phyloP scores from a whole-genome alignment of 1,140 invertebrate species.

The Globodera rostochiensis region DNA sequence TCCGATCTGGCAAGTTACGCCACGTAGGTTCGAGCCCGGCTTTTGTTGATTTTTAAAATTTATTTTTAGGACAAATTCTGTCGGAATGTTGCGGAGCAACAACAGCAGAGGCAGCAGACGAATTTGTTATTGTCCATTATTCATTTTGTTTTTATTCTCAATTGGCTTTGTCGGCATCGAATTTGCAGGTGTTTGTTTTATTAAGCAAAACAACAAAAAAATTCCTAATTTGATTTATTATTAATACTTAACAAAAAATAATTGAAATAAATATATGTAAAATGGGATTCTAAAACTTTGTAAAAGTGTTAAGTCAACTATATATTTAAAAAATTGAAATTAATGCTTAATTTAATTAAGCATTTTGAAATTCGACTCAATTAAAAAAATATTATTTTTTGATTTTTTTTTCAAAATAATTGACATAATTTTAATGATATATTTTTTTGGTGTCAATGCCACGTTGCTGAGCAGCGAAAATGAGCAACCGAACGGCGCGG shows the following conservation, averaged over 20 bases:
- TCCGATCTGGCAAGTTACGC: conserved; percentile 3
- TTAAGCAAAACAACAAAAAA: background rate
- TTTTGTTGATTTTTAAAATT: background rate
- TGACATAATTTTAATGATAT: background rate
- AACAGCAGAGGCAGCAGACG: background rate
- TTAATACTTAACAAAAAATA: too few relatives aligned
- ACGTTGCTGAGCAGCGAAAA: background rate
- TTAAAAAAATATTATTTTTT: background rate
- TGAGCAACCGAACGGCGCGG: background rate
- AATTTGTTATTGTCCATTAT: background rate
- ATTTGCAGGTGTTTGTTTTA: conserved; percentile 1
- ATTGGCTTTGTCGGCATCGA: background rate
- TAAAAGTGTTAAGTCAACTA: background rate
- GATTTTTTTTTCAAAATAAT: background rate
- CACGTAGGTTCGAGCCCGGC: background rate
- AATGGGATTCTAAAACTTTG: too few relatives aligned
- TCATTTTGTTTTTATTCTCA: background rate
- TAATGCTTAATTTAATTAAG: background rate
- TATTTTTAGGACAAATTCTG: background rate
- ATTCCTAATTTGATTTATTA: background rate
- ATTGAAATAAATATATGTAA: too few relatives aligned
- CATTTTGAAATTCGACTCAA: background rate
- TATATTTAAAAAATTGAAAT: background rate
- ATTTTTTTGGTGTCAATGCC: background rate
- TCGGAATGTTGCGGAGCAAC: background rate